These are phyloP conservation scores for Cancer borealis DNA, from an alignment of 2,888 invertebrate genomes.

Conservation along the genomic window DNA sequence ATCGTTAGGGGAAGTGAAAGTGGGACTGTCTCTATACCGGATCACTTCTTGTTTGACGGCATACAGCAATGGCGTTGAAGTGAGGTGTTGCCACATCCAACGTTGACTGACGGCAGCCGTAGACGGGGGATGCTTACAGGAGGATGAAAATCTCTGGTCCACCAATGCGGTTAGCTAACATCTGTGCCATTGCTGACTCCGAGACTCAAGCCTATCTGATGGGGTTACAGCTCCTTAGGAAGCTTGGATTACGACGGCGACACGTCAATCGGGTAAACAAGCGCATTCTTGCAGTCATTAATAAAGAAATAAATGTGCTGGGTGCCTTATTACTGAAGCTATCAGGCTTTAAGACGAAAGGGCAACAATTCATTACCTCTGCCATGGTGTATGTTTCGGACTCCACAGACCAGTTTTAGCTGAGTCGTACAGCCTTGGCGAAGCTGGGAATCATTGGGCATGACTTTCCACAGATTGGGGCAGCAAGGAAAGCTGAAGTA, in stretches of 20 bases:
- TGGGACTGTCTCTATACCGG: too few relatives aligned
- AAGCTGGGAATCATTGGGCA: slow-evolving; percentile 48
- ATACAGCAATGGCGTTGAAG: background rate
- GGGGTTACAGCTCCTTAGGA: slow-evolving; percentile 42
- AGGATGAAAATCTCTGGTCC: slow-evolving; percentile 32
- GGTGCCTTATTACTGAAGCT: slow-evolving; percentile 29
- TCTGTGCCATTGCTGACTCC: slow-evolving; percentile 51
- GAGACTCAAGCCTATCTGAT: slow-evolving; percentile 62
- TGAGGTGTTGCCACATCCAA: slow-evolving; percentile 51
- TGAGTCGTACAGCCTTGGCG: slow-evolving; percentile 42
- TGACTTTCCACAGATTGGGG: slow-evolving; percentile 60
- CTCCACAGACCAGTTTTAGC: slow-evolving; percentile 20
- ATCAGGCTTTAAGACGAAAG: background rate
- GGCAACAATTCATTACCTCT: background rate
- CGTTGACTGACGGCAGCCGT: slow-evolving; percentile 40
- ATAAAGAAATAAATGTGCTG: slow-evolving; percentile 49
- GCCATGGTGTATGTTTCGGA: too few relatives aligned
- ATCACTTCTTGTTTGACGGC: too few relatives aligned
- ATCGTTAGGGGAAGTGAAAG: too few relatives aligned
- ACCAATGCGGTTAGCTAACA: slow-evolving; percentile 41
- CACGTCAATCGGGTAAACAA: slow-evolving; percentile 53
- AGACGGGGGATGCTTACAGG: slow-evolving; percentile 46
- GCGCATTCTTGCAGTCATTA: slow-evolving; percentile 46
- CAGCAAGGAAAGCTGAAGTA: background rate
- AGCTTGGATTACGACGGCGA: background rate